These are phyloP conservation scores for Eurystomus gularis DNA, from an alignment of 2,113 vertebrate genomes.

Conservation along the genomic window DNA sequence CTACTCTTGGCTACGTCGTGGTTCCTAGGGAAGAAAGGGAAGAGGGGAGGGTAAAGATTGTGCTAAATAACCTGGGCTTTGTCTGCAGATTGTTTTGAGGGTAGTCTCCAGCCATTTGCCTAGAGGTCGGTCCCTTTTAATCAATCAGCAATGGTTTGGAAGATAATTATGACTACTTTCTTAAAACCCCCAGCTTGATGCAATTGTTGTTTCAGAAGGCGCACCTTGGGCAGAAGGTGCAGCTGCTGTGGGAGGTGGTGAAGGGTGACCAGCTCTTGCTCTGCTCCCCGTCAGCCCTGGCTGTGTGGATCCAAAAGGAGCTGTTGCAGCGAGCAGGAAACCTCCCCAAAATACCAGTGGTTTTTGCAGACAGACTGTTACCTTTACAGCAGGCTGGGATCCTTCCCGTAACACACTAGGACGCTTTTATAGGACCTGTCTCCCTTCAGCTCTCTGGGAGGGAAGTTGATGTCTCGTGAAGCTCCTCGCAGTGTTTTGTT, in stretches of 20 bases:
- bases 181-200: neutral
- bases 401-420: neutral
- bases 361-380: neutral
- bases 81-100: neutral
- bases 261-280: neutral
- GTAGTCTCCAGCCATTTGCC: neutral
- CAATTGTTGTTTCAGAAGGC: neutral
- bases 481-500: constrained; percentile 4
- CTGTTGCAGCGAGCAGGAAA: neutral
- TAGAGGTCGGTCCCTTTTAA: neutral
- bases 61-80: neutral
- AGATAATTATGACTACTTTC: neutral
- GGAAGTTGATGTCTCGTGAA: neutral
- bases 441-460: neutral
- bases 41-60: neutral
- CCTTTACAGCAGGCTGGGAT: neutral
- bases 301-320: neutral
- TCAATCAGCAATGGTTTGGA: neutral
- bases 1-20: neutral
- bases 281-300: neutral
- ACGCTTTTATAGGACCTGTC: neutral
- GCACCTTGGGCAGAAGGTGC: neutral
- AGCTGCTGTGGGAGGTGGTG: neutral
- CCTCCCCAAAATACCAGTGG: constrained; percentile 15
- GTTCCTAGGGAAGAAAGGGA: neutral